Evolutionary conservation across 2,797 vertebrate species (phyloP).

Genomic region (Syngnathus acus): DNA sequence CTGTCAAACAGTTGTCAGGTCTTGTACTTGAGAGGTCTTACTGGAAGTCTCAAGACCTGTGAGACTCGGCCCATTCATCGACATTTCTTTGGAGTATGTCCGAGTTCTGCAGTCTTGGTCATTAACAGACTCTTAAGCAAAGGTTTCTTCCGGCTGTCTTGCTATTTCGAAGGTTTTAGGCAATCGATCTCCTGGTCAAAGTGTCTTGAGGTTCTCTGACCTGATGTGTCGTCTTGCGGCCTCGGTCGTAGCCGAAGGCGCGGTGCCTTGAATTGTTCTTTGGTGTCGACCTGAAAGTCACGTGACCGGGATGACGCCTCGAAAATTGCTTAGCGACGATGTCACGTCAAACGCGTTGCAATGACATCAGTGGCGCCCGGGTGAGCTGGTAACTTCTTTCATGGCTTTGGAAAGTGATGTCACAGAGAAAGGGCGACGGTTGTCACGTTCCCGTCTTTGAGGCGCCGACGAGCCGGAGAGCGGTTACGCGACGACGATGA

Average conservation of each 20-base stretch:
- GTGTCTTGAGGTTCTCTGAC: too few species aligned
- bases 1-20: too few species aligned
- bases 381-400: neutral
- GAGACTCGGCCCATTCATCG: too few species aligned
- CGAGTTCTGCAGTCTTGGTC: too few species aligned
- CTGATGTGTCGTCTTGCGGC: too few species aligned
- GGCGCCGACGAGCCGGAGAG: neutral
- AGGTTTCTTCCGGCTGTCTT: too few species aligned
- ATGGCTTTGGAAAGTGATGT: constrained; percentile 8
- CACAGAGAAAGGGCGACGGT: neutral
- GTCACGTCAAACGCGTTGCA: neutral
- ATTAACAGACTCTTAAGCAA: too few species aligned
- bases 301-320: neutral
- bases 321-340: neutral
- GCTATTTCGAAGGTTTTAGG: too few species aligned
- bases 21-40: neutral
- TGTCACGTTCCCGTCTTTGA: neutral
- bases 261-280: too few species aligned
- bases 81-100: too few species aligned
- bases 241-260: too few species aligned
- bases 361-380: neutral
- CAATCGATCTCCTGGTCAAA: too few species aligned
- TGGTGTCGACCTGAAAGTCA: neutral
- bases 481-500: neutral
- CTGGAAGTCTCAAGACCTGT: neutral